Evolutionary conservation across 2,888 invertebrate species (phyloP).

Genomic region (Limnephilus lunatus): DNA sequence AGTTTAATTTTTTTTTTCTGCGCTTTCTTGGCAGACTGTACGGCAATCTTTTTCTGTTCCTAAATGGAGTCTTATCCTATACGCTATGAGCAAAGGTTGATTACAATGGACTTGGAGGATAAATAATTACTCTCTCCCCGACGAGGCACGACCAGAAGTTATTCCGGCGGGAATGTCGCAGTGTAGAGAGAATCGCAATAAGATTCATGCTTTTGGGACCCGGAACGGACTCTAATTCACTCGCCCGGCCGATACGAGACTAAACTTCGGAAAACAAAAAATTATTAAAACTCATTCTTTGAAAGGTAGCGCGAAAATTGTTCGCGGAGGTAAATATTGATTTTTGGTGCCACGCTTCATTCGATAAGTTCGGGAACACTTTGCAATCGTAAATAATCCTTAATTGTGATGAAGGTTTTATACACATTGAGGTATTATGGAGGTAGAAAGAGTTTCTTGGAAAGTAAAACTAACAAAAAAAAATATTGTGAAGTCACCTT

Average conservation of each 20-base stretch:
- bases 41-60: neutral
- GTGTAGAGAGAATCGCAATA: neutral
- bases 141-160: neutral
- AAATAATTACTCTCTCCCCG: neutral
- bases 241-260: neutral
- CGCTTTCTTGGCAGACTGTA: neutral
- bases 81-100: neutral
- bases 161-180: neutral
- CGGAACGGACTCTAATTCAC: neutral
- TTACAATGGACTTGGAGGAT: neutral
- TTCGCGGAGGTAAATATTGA: neutral
- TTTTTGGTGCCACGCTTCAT: neutral
- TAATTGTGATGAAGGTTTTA: neutral
- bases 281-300: neutral
- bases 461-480: no score
- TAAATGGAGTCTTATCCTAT: neutral
- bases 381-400: neutral
- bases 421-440: neutral
- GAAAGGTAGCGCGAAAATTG: neutral
- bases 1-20: no score
- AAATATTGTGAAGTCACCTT: no score
- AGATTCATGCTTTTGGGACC: conserved; percentile 2
- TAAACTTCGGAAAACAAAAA: neutral
- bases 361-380: neutral
- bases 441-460: neutral